A percentile compares a stretch with the other conserved stretches of the same genome.
phyloP scores from a whole-genome alignment of 2,797 vertebrate genomes.

The Heteromormyrus szaboi region DNA sequence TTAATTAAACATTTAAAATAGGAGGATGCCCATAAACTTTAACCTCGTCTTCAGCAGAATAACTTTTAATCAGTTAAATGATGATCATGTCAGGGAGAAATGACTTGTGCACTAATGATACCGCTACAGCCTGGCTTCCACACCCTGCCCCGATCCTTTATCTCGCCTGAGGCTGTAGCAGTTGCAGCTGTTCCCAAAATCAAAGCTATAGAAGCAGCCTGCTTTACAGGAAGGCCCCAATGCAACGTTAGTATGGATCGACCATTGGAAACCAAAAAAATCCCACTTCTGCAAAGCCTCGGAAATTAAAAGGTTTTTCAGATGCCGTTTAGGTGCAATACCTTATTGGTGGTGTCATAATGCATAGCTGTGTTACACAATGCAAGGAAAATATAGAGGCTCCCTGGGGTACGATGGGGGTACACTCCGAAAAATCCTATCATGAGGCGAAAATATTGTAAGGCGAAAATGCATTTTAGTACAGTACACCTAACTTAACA shows the following conservation, averaged over 20 bases:
- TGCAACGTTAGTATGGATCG: neutral
- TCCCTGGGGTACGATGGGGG: neutral
- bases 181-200: conserved; percentile 15
- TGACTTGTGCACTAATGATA: neutral
- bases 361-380: neutral
- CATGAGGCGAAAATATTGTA: neutral
- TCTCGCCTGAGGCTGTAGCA: neutral
- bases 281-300: neutral
- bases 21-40: neutral
- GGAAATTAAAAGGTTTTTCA: neutral
- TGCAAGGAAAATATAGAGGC: neutral
- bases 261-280: neutral
- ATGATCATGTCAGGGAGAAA: neutral
- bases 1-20: conserved; percentile 10
- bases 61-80: neutral
- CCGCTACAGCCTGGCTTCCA: neutral
- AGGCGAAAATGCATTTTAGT: neutral
- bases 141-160: neutral
- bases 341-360: neutral
- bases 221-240: neutral
- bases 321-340: neutral
- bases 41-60: neutral
- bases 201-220: conserved; percentile 3
- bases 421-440: neutral
- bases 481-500: neutral